Conservation (phyloP, 2,113 vertebrate species). For the Etia nguti region DNA sequence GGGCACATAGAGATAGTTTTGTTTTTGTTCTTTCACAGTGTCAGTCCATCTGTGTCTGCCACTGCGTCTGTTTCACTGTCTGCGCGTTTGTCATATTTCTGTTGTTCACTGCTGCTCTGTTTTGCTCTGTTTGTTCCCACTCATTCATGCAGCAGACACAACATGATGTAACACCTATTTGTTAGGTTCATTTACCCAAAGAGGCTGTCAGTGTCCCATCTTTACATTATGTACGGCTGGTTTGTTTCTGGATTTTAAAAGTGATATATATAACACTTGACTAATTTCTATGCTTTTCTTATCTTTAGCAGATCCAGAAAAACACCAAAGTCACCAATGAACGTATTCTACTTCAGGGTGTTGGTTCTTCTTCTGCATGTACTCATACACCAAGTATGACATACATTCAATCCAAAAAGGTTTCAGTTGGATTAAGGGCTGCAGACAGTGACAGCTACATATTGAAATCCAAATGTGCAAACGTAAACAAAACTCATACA, state of each 20-base stretch:
- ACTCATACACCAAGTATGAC: background rate
- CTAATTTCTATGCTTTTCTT: background rate
- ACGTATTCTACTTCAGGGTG: background rate
- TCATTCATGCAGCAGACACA: slow-evolving; percentile 22
- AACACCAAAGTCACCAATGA: background rate
- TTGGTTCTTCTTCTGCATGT: background rate
- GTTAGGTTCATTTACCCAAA: background rate
- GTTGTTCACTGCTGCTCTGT: background rate
- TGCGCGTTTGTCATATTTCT: background rate
- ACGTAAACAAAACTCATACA: background rate
- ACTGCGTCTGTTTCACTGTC: background rate
- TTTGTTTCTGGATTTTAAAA: background rate
- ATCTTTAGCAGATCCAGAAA: background rate
- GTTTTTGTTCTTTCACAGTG: background rate
- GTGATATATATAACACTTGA: background rate
- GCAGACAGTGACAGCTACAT: background rate
- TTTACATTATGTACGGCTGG: background rate
- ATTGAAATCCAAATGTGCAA: background rate
- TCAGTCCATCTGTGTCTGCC: background rate
- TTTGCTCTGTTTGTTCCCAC: background rate
- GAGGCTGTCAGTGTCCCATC: background rate
- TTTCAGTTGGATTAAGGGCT: background rate
- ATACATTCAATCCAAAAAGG: background rate
- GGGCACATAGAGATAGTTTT: background rate
- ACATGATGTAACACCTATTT: slow-evolving; percentile 26